Evolutionary conservation across 2,888 invertebrate species (phyloP).

Genomic region (Volucella bombylans): DNA sequence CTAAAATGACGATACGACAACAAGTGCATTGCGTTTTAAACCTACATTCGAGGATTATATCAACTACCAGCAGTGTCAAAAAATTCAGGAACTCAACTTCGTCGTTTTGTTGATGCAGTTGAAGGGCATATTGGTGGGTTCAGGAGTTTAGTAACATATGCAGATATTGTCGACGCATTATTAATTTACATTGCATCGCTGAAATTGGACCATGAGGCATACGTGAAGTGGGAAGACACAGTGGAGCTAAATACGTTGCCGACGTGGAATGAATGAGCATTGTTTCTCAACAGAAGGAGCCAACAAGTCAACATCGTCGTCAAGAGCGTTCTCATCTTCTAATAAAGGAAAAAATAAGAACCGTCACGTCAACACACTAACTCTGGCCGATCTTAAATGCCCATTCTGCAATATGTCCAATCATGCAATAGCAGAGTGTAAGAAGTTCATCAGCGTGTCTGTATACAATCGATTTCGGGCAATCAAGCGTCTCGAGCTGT

Average conservation of each 20-base stretch:
- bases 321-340: no score
- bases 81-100: no score
- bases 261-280: conserved; percentile 16
- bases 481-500: no score
- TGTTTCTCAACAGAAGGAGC: conserved; percentile 22
- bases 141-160: no score
- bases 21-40: conserved; percentile 33
- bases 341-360: no score
- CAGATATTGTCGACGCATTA: no score
- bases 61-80: no score
- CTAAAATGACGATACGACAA: conserved; percentile 48
- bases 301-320: conserved; percentile 23
- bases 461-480: conserved; percentile 28
- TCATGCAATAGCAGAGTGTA: conserved; percentile 29
- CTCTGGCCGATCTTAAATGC: conserved; percentile 8
- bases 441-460: conserved; percentile 28
- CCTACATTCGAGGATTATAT: conserved; percentile 11
- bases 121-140: no score
- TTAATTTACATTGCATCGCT: no score
- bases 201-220: no score
- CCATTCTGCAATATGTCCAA: conserved; percentile 18
- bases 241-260: background rate
- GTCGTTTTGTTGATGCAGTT: no score
- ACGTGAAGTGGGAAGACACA: background rate
- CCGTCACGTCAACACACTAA: no score